phyloP scores from a whole-genome alignment of 2,113 vertebrate genomes.

The Carassius auratus region DNA sequence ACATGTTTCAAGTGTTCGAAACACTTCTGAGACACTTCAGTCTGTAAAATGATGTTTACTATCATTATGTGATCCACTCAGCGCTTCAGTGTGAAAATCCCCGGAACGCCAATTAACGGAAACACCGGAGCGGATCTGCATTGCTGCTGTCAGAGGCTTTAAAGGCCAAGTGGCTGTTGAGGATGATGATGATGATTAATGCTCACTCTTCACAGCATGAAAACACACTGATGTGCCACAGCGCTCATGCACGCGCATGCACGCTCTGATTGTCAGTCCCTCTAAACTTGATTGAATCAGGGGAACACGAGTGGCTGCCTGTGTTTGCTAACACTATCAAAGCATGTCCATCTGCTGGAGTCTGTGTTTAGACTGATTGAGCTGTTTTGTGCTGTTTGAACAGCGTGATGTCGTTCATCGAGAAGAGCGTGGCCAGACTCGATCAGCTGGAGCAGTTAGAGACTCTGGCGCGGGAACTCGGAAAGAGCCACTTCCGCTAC shows the following conservation, averaged over 20 bases:
- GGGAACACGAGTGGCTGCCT: neutral
- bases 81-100: too few species aligned
- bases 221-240: neutral
- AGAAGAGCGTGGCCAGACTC: conserved; percentile 80
- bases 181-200: too few species aligned
- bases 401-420: conserved; percentile 83
- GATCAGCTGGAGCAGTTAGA: conserved; percentile 77
- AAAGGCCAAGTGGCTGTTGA: conserved; percentile 63
- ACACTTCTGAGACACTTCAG: neutral
- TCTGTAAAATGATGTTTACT: neutral
- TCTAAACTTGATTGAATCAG: too few species aligned
- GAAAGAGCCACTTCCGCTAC: conserved; percentile 79
- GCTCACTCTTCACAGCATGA: neutral
- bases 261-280: neutral
- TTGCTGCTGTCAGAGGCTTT: neutral
- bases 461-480: conserved; percentile 75
- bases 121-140: too few species aligned
- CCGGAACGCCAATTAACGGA: neutral
- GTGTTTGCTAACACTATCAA: too few species aligned
- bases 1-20: neutral
- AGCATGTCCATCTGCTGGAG: too few species aligned
- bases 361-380: too few species aligned
- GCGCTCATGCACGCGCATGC: too few species aligned
- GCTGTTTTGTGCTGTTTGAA: too few species aligned
- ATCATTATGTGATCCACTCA: neutral